phyloP scores from a whole-genome alignment of 1,140 invertebrate genomes.

The Tribolium castaneum region DNA sequence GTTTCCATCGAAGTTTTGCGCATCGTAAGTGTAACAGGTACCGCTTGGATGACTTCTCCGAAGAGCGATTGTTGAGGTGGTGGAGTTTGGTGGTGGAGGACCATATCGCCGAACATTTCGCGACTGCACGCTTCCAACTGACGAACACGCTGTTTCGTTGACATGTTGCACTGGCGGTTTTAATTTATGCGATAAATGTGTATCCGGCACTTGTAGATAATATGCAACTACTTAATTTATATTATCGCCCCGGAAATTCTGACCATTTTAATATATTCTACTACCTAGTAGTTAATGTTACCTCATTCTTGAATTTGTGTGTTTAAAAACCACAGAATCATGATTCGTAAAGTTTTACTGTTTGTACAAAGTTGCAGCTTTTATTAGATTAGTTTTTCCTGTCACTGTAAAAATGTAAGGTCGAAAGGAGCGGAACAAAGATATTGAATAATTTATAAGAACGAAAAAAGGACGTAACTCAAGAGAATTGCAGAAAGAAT shows the following conservation, averaged over 20 bases:
- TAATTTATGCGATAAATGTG: slow-evolving; percentile 36
- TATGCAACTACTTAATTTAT: slow-evolving; percentile 30
- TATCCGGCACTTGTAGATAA: slow-evolving; percentile 41
- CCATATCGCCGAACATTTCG: slow-evolving; percentile 58
- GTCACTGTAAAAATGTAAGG: no score
- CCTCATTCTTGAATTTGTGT: no score
- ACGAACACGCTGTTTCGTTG: slow-evolving; percentile 45
- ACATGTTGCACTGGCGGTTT: slow-evolving; percentile 29
- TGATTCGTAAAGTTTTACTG: no score
- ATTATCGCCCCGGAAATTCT: slow-evolving; percentile 13
- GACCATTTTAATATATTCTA: background rate
- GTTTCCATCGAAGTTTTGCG: background rate
- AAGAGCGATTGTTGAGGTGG: background rate
- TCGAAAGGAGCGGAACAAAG: no score
- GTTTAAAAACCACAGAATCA: no score
- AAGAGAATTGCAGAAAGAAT: no score
- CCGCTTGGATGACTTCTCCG: slow-evolving; percentile 23
- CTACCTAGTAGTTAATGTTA: no score
- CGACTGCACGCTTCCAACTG: slow-evolving; percentile 56
- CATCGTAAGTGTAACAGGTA: slow-evolving; percentile 17
- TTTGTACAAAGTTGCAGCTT: no score
- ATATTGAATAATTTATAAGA: no score
- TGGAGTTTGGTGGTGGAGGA: slow-evolving; percentile 52
- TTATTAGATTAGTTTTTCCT: no score
- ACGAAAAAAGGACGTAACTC: no score